Conservation (phyloP, 2,888 invertebrate genomes). For the Miltochrista miniata region DNA sequence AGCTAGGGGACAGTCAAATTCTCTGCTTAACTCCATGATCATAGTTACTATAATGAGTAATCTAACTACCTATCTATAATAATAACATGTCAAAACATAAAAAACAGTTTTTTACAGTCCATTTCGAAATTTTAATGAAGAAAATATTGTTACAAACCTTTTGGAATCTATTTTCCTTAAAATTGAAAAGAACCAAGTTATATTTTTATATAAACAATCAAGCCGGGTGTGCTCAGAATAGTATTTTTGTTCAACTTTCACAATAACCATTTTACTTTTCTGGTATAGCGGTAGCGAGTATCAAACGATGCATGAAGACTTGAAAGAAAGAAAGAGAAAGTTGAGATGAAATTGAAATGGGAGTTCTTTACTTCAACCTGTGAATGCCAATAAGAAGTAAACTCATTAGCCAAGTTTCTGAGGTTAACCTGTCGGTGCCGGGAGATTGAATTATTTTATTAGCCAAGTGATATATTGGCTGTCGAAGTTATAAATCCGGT, state of each 20-base stretch:
- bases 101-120: too few relatives aligned
- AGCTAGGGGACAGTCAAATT: too few relatives aligned
- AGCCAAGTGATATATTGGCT: conserved; percentile 34
- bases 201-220: neutral
- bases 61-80: too few relatives aligned
- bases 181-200: neutral
- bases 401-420: conserved; percentile 43
- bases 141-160: too few relatives aligned
- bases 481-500: conserved; percentile 14
- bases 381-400: conserved; percentile 41
- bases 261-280: conserved; percentile 8
- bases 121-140: too few relatives aligned
- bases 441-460: conserved; percentile 33
- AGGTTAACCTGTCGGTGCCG: conserved; percentile 26
- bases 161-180: neutral
- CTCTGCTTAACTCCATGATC: too few relatives aligned
- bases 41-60: too few relatives aligned
- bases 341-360: conserved; percentile 43
- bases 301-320: conserved; percentile 10
- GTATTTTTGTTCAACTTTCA: conserved; percentile 2
- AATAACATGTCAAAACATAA: too few relatives aligned
- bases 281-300: neutral
- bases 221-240: neutral
- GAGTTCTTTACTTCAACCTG: conserved; percentile 34
- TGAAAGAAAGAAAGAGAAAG: too few relatives aligned